Evolutionary conservation across 2,797 vertebrate species (phyloP).

Genomic region (Cyprinella venusta): DNA sequence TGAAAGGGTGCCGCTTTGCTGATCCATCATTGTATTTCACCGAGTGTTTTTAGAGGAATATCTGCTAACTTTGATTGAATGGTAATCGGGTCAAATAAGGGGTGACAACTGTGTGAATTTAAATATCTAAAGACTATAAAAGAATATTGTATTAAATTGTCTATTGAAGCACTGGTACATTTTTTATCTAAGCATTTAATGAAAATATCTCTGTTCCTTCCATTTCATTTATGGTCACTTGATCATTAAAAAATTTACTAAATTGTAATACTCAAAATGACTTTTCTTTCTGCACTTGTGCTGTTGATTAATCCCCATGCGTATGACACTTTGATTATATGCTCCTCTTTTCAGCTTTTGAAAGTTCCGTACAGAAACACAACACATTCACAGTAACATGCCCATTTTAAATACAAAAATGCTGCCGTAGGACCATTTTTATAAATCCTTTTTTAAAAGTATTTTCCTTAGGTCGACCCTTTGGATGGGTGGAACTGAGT

Average conservation of each 20-base stretch:
- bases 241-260: background rate
- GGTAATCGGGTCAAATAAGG: background rate
- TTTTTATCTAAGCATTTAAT: background rate
- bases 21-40: background rate
- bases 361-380: background rate
- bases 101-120: background rate
- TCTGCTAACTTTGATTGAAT: background rate
- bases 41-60: background rate
- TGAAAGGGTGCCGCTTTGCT: background rate
- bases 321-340: background rate
- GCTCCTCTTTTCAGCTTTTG: background rate
- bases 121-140: background rate
- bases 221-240: background rate
- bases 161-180: background rate
- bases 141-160: background rate
- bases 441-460: too few relatives aligned
- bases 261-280: background rate
- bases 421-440: too few relatives aligned
- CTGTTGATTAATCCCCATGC: background rate
- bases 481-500: background rate
- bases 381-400: background rate
- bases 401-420: background rate
- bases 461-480: background rate
- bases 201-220: background rate
- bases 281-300: background rate